Evolutionary conservation across 2,113 vertebrate genomes (phyloP).

Genomic region (Oncorhynchus keta): DNA sequence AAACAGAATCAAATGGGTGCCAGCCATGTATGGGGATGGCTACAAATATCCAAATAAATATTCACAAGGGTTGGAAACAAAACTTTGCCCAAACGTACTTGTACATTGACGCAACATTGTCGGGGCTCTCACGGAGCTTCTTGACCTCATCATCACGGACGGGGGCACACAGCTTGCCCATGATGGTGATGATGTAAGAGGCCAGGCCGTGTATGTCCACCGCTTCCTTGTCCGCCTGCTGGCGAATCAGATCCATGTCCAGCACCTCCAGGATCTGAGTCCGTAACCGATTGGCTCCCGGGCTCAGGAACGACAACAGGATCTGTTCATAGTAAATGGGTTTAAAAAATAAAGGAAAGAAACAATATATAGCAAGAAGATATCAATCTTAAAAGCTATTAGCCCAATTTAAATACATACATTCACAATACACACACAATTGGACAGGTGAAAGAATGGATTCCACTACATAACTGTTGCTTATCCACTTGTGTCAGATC

Average conservation of each 20-base stretch:
- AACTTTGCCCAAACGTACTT: constrained; percentile 64
- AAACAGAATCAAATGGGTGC: too few relatives aligned
- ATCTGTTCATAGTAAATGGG: constrained; percentile 64
- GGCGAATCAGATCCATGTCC: constrained; percentile 87
- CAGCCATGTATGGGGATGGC: too few relatives aligned
- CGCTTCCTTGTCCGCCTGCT: constrained; percentile 86
- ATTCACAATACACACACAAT: too few relatives aligned
- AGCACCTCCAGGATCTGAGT: constrained; percentile 92
- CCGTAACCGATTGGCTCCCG: constrained; percentile 85
- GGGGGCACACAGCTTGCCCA: constrained; percentile 91
- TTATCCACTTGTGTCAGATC: too few relatives aligned
- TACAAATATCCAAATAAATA: too few relatives aligned
- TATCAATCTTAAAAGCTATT: too few relatives aligned
- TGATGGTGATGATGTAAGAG: constrained; percentile 85
- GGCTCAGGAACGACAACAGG: constrained; percentile 88
- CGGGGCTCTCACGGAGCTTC: constrained; percentile 78
- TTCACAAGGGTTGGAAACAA: neutral
- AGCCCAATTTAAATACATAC: too few relatives aligned
- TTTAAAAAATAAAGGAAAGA: too few relatives aligned
- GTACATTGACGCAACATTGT: constrained; percentile 63
- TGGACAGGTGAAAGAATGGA: too few relatives aligned
- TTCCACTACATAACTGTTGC: too few relatives aligned
- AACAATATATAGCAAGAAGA: too few relatives aligned
- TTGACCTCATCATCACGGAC: constrained; percentile 84
- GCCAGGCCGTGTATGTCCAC: constrained; percentile 89